These are phyloP conservation scores for Neolamprologus hecqui DNA, from an alignment of 2,113 vertebrate genomes.

Conservation along the genomic window DNA sequence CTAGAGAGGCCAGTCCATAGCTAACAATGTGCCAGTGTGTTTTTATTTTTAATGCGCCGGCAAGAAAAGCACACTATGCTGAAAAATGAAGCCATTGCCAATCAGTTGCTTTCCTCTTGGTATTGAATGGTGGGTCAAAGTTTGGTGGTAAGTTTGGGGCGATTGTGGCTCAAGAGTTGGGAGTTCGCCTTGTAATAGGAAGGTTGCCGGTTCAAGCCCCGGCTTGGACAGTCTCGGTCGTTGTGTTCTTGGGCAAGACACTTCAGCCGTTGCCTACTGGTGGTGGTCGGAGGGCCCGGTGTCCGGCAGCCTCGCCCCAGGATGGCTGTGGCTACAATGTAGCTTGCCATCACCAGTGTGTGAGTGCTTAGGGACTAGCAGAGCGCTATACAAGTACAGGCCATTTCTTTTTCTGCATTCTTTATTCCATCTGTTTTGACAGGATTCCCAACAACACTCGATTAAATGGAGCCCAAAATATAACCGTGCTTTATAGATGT, in stretches of 20 bases:
- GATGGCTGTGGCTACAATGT: background rate
- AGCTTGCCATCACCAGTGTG: background rate
- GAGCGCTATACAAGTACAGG: background rate
- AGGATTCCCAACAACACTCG: background rate
- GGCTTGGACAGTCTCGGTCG: accelerated
- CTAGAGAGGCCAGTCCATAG: background rate
- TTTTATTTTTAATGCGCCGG: background rate
- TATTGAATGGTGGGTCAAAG: background rate
- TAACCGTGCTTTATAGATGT: background rate
- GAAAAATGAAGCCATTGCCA: background rate
- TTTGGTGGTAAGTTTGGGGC: background rate
- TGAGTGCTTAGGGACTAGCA: background rate
- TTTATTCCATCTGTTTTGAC: background rate
- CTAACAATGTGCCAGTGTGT: background rate
- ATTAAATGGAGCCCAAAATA: background rate
- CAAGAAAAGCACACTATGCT: background rate
- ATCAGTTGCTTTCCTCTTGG: background rate
- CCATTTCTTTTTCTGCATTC: background rate
- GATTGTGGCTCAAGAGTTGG: background rate
- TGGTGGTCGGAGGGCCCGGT: background rate
- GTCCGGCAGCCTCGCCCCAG: accelerated
- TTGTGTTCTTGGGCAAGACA: background rate
- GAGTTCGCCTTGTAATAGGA: accelerated
- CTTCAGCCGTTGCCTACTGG: background rate
- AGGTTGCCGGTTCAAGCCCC: background rate